Evolutionary conservation across 2,797 vertebrate genomes (phyloP).

Genomic region (Cyprinella venusta): DNA sequence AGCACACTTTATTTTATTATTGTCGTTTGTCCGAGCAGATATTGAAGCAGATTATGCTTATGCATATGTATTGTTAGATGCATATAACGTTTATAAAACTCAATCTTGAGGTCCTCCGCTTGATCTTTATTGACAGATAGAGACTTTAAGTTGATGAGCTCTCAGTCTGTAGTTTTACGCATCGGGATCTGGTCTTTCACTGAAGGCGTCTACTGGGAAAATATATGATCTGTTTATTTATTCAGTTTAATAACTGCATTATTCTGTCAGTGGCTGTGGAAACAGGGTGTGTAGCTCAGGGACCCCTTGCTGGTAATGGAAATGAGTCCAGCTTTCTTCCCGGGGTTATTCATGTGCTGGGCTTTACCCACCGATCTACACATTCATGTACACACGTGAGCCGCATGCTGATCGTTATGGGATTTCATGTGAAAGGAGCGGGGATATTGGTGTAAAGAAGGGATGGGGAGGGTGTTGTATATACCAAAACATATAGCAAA

Average conservation of each 20-base stretch:
- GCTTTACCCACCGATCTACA: slow-evolving; percentile 45
- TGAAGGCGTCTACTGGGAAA: slow-evolving; percentile 65
- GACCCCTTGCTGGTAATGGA: slow-evolving; percentile 69
- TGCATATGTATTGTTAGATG: too few relatives aligned
- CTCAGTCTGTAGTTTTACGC: slow-evolving; percentile 61
- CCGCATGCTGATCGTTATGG: slow-evolving; percentile 14
- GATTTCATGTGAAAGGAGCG: slow-evolving; percentile 8
- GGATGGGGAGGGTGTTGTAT: not conserved
- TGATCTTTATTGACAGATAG: slow-evolving; percentile 70
- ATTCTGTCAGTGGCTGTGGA: slow-evolving; percentile 64
- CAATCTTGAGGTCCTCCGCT: slow-evolving; percentile 3
- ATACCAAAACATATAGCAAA: not conserved
- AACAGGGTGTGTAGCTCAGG: slow-evolving; percentile 49
- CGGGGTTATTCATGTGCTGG: slow-evolving; percentile 50
- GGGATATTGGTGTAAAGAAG: not conserved
- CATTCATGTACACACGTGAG: slow-evolving; percentile 2
- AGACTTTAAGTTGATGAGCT: slow-evolving; percentile 60
- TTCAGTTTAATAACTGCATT: slow-evolving; percentile 68
- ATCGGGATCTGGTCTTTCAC: slow-evolving; percentile 59
- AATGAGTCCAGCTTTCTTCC: slow-evolving; percentile 69
- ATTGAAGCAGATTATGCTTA: not conserved
- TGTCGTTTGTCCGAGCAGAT: not conserved
- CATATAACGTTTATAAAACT: not conserved
- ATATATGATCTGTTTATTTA: slow-evolving; percentile 73
- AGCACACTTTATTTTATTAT: not conserved